Evolutionary conservation across 2,888 invertebrate genomes (phyloP).

Genomic region (Polyploca ridens): DNA sequence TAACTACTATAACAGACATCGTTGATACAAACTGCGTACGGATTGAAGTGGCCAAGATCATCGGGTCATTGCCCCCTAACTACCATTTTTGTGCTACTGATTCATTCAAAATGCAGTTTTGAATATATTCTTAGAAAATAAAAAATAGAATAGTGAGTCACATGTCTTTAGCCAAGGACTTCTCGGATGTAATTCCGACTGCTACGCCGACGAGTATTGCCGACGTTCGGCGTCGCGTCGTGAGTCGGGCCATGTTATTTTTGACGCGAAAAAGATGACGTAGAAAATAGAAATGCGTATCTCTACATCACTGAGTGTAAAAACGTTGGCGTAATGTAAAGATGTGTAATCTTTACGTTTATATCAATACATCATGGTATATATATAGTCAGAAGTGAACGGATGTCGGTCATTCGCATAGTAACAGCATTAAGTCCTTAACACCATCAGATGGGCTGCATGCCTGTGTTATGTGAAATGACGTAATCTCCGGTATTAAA

Average conservation of each 20-base stretch:
- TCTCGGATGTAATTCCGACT: slow-evolving; percentile 35
- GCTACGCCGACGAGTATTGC: slow-evolving; percentile 32
- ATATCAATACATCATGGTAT: background rate
- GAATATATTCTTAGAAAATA: slow-evolving; percentile 80
- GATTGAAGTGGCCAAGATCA: slow-evolving; percentile 58
- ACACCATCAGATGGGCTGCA: slow-evolving; percentile 8
- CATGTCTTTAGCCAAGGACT: slow-evolving; percentile 71
- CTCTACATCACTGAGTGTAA: slow-evolving; percentile 6
- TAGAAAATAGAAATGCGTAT: slow-evolving; percentile 32
- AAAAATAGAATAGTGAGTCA: slow-evolving; percentile 78
- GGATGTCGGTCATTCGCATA: slow-evolving; percentile 8
- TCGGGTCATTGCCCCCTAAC: slow-evolving; percentile 65
- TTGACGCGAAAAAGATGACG: slow-evolving; percentile 33
- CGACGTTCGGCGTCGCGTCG: slow-evolving; percentile 23
- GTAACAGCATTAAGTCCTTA: slow-evolving; percentile 5
- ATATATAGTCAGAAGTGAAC: background rate
- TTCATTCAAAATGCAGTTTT: slow-evolving; percentile 77
- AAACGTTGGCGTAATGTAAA: slow-evolving; percentile 2
- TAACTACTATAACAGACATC: background rate
- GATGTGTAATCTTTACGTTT: slow-evolving; percentile 4
- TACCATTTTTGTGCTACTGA: slow-evolving; percentile 63
- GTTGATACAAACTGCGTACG: slow-evolving; percentile 21
- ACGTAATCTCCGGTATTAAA: slow-evolving; percentile 1
- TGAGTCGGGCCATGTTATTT: slow-evolving; percentile 48
- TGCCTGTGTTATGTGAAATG: background rate